Base-by-base conservation (phyloP, 2,113 vertebrate genomes). In the Telmatochromis brichardi region DNA sequence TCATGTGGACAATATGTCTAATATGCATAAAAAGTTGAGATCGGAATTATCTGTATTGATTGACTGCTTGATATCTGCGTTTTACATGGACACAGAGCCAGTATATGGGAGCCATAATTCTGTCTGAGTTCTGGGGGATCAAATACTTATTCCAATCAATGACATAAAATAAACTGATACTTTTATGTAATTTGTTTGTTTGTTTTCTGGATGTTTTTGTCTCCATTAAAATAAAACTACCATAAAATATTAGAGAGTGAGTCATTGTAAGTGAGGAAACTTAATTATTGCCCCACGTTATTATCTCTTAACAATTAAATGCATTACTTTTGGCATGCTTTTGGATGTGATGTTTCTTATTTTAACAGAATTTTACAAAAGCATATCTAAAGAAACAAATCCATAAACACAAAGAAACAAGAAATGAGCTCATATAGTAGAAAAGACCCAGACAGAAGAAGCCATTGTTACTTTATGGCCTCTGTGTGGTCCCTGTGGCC, bases 391-490 rank as follows among this genome's bases (percentile, higher is more conserved):
- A 79, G 28, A 51, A 31, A 51, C 45, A 31, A 60, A 45, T 40
- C 8, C 7, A 88, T 73, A 5, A 26, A 73, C 23, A 47, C 37
- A 10, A 87, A 45, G 28, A 79, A 40, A 33, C 58, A 28, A 50
- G 9, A 26, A 26, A 78, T 80, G 42, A 37, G 63, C 60, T 54
- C 55, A 80, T 78, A 47, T 21, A 68, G 47, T 33, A 85, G 11
- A 63, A 45, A 76, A 33, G 47, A 81, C 71, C 15, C 28, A 23
- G 23, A 80, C 45, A 73, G 35, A 71, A 73, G 23, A 82, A 82
- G 54, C 71, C 42, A 80, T 35, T 82, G 85, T 84, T 84, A 51
- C 73, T 81, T 81, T 76, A n/a, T 26, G 55, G 42, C 71, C 42
- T 76, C 23, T 28, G 71, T 47, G 42, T 76, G 23, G 5, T 84